Evolutionary conservation across 2,113 vertebrate species (phyloP).

Genomic region (Crocuta crocuta): DNA sequence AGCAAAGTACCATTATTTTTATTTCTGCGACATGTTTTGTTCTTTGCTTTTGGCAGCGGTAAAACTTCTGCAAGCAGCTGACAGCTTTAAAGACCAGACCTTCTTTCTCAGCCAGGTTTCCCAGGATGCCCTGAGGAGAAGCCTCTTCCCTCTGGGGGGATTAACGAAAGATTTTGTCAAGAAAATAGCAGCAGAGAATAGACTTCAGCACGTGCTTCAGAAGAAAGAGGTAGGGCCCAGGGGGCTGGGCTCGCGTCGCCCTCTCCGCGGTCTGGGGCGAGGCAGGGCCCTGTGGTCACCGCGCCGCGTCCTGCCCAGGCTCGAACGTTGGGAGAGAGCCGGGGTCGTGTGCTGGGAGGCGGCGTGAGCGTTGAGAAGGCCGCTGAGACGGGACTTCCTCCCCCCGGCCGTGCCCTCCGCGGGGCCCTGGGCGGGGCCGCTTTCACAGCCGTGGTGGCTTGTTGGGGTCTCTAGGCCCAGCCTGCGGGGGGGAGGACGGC

Average conservation of each 20-base stretch:
- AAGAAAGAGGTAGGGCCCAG: conserved; percentile 93
- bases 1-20: not conserved
- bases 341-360: rapidly evolving
- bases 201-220: conserved; percentile 94
- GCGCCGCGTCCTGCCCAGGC: not conserved
- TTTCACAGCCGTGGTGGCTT: not conserved
- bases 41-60: conserved; percentile 87
- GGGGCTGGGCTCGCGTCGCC: rapidly evolving
- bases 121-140: conserved; percentile 92
- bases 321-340: not conserved
- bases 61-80: conserved; percentile 93
- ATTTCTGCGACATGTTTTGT: conserved; percentile 26
- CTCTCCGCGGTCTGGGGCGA: rapidly evolving
- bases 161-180: conserved; percentile 95
- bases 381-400: rapidly evolving
- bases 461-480: not conserved
- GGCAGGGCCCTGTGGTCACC: too few species aligned
- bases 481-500: not conserved
- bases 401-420: not conserved
- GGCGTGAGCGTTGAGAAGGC: rapidly evolving
- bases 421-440: not conserved
- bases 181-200: conserved; percentile 94
- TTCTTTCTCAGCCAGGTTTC: conserved; percentile 98
- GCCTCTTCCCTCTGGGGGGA: conserved; percentile 96
- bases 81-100: conserved; percentile 96